These are phyloP conservation scores for Drosophila bocqueti DNA, from an alignment of 1,140 invertebrate genomes.

Conservation along the genomic window DNA sequence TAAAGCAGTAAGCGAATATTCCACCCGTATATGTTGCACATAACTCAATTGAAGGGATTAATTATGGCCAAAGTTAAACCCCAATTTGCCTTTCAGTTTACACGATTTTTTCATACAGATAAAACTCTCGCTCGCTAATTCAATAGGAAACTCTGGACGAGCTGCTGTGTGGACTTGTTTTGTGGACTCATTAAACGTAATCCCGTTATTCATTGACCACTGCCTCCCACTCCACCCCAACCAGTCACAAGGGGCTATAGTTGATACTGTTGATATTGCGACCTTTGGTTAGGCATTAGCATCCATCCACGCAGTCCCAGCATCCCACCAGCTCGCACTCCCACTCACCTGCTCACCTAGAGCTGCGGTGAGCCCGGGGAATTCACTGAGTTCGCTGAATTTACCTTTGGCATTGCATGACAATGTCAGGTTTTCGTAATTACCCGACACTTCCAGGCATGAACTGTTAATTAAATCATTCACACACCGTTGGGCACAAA, in stretches of 20 bases:
- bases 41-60: slow-evolving; percentile 9
- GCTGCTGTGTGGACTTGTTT: slow-evolving; percentile 7
- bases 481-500: slow-evolving; percentile 45
- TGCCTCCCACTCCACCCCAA: slow-evolving; percentile 11
- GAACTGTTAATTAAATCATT: slow-evolving; percentile 70
- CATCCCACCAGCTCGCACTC: neutral
- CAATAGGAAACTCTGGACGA: slow-evolving; percentile 4
- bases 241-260: slow-evolving; percentile 1
- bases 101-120: neutral
- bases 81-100: slow-evolving; percentile 5
- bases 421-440: slow-evolving; percentile 68
- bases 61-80: slow-evolving; percentile 8
- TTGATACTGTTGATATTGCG: slow-evolving; percentile 37
- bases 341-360: neutral
- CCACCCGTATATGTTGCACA: neutral
- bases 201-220: slow-evolving; percentile 41
- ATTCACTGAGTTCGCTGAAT: slow-evolving; percentile 37
- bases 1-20: neutral
- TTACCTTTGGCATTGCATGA: slow-evolving; percentile 51
- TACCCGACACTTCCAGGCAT: slow-evolving; percentile 66
- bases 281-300: slow-evolving; percentile 44
- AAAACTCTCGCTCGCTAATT: slow-evolving; percentile 4
- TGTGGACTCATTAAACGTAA: slow-evolving; percentile 55
- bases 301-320: slow-evolving; percentile 26
- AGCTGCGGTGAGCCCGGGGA: slow-evolving; percentile 16